Conservation (phyloP, 2,888 invertebrate species). For the Junonia oenone region DNA sequence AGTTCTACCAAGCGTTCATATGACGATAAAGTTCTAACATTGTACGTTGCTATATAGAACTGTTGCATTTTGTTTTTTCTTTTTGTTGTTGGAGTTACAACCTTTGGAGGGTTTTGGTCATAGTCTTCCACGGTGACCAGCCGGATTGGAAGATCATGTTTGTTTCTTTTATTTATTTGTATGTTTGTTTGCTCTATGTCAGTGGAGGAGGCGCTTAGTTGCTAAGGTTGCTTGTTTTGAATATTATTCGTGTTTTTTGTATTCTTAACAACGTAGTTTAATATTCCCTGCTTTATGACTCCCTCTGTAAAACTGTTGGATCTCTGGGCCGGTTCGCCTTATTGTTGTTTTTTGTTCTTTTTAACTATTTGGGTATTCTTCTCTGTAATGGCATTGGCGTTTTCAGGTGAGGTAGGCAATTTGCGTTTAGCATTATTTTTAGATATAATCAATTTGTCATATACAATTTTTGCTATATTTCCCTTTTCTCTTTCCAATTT, state of each 20-base stretch:
- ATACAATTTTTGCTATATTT: constrained; percentile 13
- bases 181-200: not conserved
- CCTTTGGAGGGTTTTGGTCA: too few relatives aligned
- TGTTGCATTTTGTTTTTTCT: too few relatives aligned
- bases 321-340: constrained; percentile 2
- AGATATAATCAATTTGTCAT: constrained; percentile 14
- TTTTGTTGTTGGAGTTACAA: too few relatives aligned
- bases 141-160: too few relatives aligned
- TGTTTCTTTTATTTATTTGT: too few relatives aligned
- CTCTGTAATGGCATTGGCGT: not conserved
- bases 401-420: not conserved
- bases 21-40: too few relatives aligned
- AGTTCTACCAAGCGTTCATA: too few relatives aligned
- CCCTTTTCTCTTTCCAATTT: constrained; percentile 12
- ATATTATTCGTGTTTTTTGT: not conserved
- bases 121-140: too few relatives aligned
- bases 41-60: too few relatives aligned
- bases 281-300: constrained; percentile 18
- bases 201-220: not conserved
- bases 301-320: constrained; percentile 19
- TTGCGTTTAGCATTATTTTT: constrained; percentile 4
- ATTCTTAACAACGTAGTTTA: constrained; percentile 10
- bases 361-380: constrained; percentile 15
- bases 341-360: constrained; percentile 16
- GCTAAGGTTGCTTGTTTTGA: constrained; percentile 7